A percentile compares a stretch with the other conserved stretches of the same genome.
phyloP scores from a whole-genome alignment of 2,888 invertebrate genomes.

The Ectemnius continuus region DNA sequence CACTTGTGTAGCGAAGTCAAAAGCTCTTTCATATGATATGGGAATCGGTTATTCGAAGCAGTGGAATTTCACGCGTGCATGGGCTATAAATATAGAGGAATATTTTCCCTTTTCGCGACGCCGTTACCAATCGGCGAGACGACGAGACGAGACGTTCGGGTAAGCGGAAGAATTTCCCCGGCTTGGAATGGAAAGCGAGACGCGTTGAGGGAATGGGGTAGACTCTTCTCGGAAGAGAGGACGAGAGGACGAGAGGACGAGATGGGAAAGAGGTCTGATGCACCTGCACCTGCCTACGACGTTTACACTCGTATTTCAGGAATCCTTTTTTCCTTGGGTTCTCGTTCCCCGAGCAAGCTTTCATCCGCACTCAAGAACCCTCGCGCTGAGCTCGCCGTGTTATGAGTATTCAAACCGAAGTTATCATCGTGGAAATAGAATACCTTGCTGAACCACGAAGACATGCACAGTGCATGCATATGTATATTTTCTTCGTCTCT shows the following conservation, averaged over 20 bases:
- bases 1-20: no score
- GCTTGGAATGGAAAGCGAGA: constrained; percentile 22
- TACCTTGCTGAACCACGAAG: constrained; percentile 29
- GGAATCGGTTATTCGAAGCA: constrained; percentile 21
- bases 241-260: constrained; percentile 26
- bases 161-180: constrained; percentile 47
- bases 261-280: constrained; percentile 51
- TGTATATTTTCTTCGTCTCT: constrained; percentile 6
- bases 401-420: constrained; percentile 42
- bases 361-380: constrained; percentile 43
- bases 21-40: neutral
- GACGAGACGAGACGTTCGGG: constrained; percentile 33
- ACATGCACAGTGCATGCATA: no score
- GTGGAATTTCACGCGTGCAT: constrained; percentile 52
- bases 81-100: constrained; percentile 40
- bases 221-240: constrained; percentile 16
- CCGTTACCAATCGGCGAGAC: constrained; percentile 49
- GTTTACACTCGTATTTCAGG: constrained; percentile 48
- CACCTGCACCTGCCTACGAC: constrained; percentile 60
- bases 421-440: constrained; percentile 40
- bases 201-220: constrained; percentile 6
- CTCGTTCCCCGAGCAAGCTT: constrained; percentile 23
- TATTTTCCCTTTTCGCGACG: constrained; percentile 32
- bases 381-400: constrained; percentile 30
- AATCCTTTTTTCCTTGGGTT: constrained; percentile 39